phyloP scores from a whole-genome alignment of 2,113 vertebrate species.

The Urocynchramus pylzowi region DNA sequence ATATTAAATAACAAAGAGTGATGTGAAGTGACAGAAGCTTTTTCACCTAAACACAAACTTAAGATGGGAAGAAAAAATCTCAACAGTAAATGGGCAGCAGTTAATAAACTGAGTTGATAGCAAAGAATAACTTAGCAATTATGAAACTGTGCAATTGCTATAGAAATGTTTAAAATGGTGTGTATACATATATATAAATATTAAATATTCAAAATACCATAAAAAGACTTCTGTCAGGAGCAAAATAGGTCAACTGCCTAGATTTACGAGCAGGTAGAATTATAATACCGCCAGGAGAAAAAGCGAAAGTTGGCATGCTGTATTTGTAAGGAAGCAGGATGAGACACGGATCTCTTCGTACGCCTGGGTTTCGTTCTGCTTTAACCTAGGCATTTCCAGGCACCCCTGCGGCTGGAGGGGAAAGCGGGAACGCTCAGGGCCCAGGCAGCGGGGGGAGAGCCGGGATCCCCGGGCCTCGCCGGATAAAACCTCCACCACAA shows the following conservation, averaged over 20 bases:
- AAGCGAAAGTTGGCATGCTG: neutral
- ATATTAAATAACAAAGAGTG: neutral
- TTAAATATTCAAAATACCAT: neutral
- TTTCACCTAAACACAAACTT: neutral
- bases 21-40: neutral
- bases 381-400: neutral
- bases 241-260: neutral
- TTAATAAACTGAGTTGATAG: neutral
- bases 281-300: neutral
- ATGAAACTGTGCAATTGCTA: neutral
- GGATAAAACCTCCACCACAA: accelerated
- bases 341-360: too few species aligned
- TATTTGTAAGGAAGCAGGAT: neutral
- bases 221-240: neutral
- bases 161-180: neutral
- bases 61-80: neutral
- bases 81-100: neutral
- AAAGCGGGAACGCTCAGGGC: neutral
- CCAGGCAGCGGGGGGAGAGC: neutral
- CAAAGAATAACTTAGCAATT: neutral
- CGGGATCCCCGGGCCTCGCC: neutral
- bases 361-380: neutral
- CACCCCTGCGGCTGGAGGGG: neutral
- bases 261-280: neutral
- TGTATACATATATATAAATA: neutral